These are phyloP conservation scores for Piscicola geometra DNA, from an alignment of 2,888 invertebrate species.

Conservation along the genomic window DNA sequence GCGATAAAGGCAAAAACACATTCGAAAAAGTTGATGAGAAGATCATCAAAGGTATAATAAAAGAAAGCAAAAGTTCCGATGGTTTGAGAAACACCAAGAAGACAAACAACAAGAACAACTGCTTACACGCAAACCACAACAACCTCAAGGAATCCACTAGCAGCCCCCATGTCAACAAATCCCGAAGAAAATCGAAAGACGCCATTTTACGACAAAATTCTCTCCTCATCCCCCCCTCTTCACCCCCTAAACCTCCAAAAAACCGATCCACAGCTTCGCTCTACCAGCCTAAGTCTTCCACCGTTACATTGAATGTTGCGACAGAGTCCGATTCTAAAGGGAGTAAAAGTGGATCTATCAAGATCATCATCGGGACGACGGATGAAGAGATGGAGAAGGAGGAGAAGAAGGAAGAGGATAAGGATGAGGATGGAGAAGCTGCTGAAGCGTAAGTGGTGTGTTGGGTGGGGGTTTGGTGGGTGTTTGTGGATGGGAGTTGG, in stretches of 20 bases:
- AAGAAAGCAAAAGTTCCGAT: neutral
- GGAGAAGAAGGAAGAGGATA: neutral
- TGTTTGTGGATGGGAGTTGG: too few species aligned
- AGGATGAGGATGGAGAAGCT: constrained; percentile 2
- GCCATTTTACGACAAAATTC: neutral
- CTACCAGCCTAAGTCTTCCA: neutral
- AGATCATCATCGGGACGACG: constrained; percentile 18
- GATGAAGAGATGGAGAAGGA: constrained; percentile 26
- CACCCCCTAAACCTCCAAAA: constrained; percentile 7
- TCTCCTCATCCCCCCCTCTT: neutral
- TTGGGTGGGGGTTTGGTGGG: too few species aligned
- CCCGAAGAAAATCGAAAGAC: neutral
- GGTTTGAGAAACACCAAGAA: too few species aligned
- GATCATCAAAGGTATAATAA: neutral
- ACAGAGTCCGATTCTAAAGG: neutral
- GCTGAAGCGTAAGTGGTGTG: too few species aligned
- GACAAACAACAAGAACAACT: too few species aligned
- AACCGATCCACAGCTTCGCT: neutral
- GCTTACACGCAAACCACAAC: neutral
- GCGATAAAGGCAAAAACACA: neutral
- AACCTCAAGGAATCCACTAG: neutral
- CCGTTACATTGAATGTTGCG: neutral
- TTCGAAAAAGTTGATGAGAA: neutral
- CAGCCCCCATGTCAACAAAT: neutral
- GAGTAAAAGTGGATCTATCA: constrained; percentile 18